Evolutionary conservation across 2,797 vertebrate species (phyloP).

Genomic region (Numenius phaeopus): DNA sequence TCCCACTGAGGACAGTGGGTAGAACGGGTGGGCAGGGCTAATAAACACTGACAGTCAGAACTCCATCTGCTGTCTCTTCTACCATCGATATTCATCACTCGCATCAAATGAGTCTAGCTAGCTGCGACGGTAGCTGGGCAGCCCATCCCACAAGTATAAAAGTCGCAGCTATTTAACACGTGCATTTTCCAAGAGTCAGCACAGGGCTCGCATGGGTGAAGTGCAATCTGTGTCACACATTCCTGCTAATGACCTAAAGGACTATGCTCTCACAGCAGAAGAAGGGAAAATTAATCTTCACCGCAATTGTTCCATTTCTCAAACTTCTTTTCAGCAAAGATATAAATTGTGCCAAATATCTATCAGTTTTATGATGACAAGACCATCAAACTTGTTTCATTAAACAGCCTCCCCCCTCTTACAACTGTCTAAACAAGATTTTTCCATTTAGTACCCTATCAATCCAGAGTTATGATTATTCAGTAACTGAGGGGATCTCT

Average conservation of each 20-base stretch:
- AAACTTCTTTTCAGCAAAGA: conserved; percentile 76
- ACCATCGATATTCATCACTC: neutral
- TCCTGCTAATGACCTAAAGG: conserved; percentile 56
- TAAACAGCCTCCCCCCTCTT: conserved; percentile 67
- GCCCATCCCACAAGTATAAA: neutral
- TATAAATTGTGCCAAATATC: conserved; percentile 76
- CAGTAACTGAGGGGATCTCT: conserved; percentile 64
- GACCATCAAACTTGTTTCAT: conserved; percentile 76
- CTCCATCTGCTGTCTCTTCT: neutral
- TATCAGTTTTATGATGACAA: conserved; percentile 77
- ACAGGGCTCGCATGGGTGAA: conserved; percentile 14
- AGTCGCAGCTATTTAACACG: conserved; percentile 13
- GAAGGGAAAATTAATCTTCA: conserved; percentile 62
- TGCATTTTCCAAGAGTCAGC: conserved; percentile 41
- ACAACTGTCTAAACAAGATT: conserved; percentile 78
- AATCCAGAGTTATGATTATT: conserved; percentile 74
- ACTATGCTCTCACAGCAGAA: conserved; percentile 40
- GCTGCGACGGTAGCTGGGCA: neutral
- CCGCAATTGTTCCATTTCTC: conserved; percentile 72
- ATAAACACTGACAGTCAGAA: neutral
- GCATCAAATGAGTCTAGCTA: neutral
- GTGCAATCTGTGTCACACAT: conserved; percentile 38
- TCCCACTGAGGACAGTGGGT: neutral
- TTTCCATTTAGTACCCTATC: conserved; percentile 75
- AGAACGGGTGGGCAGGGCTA: neutral